Conservation (phyloP, 2,888 invertebrate genomes). For the Spodoptera exigua region DNA sequence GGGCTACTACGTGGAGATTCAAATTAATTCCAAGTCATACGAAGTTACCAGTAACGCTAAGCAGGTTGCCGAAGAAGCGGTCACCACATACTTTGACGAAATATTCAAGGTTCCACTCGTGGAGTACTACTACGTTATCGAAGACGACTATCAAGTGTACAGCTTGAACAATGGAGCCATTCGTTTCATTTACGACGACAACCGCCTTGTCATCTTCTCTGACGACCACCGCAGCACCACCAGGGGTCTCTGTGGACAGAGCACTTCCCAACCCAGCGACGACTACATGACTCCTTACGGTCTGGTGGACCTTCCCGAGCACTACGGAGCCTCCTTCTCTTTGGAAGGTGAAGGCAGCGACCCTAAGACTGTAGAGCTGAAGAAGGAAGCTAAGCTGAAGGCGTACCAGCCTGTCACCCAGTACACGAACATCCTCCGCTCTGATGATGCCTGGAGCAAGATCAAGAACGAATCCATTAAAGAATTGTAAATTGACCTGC, state of each 20-base stretch:
- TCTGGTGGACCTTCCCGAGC: slow-evolving; percentile 83
- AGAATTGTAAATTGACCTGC: slow-evolving; percentile 2
- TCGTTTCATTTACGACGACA: slow-evolving; percentile 89
- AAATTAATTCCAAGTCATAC: slow-evolving; percentile 72
- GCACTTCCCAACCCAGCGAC: slow-evolving; percentile 87
- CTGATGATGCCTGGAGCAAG: slow-evolving; percentile 72
- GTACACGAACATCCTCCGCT: slow-evolving; percentile 69
- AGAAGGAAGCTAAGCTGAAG: slow-evolving; percentile 75
- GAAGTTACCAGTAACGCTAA: slow-evolving; percentile 81
- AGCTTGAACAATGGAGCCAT: slow-evolving; percentile 72
- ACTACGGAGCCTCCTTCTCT: slow-evolving; percentile 89
- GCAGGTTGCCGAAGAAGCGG: slow-evolving; percentile 72
- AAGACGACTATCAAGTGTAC: slow-evolving; percentile 62
- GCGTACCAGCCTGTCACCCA: slow-evolving; percentile 75
- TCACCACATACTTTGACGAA: slow-evolving; percentile 80
- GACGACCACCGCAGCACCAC: slow-evolving; percentile 85
- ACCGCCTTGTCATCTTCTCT: slow-evolving; percentile 81
- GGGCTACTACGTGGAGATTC: slow-evolving; percentile 75
- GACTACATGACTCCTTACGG: slow-evolving; percentile 90
- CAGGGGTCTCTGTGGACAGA: slow-evolving; percentile 91
- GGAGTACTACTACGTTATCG: slow-evolving; percentile 78
- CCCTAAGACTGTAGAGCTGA: slow-evolving; percentile 77
- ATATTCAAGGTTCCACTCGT: slow-evolving; percentile 73
- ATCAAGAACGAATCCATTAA: slow-evolving; percentile 26
- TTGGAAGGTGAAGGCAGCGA: slow-evolving; percentile 82